Conservation (phyloP, 2,113 vertebrate genomes). For the Axis porcinus region DNA sequence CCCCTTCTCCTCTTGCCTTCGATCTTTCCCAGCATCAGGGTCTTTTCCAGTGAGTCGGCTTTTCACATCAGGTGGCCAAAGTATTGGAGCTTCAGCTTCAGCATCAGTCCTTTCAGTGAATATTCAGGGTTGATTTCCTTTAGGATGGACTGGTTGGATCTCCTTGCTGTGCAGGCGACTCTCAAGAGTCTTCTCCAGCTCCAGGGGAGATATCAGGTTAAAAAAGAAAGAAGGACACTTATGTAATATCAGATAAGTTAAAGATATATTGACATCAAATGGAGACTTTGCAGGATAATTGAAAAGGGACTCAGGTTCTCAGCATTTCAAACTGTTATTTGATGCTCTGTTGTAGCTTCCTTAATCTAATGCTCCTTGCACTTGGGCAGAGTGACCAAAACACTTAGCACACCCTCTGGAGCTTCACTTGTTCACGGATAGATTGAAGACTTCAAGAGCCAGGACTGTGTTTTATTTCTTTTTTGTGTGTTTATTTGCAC, state of each 20-base stretch:
- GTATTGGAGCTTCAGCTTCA: neutral
- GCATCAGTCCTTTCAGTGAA: neutral
- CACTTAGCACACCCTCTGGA: rapidly evolving
- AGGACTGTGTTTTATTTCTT: neutral
- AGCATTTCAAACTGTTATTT: neutral
- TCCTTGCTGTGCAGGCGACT: neutral
- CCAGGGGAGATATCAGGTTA: neutral
- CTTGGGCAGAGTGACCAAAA: neutral
- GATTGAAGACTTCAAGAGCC: neutral
- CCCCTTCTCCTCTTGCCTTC: neutral
- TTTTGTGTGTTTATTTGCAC: neutral
- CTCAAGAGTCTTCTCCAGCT: neutral
- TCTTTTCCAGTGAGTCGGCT: neutral
- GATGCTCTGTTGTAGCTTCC: neutral
- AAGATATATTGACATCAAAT: neutral
- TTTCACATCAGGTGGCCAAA: neutral
- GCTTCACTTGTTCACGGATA: neutral
- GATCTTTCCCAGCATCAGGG: neutral
- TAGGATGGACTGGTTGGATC: neutral
- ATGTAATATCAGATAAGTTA: neutral
- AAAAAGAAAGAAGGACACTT: neutral
- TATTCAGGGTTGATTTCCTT: neutral
- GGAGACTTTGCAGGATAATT: neutral
- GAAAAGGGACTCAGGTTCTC: neutral
- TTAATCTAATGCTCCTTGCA: neutral